Base-by-base conservation (phyloP, 1,140 invertebrate genomes). In the Drosophila saltans region DNA sequence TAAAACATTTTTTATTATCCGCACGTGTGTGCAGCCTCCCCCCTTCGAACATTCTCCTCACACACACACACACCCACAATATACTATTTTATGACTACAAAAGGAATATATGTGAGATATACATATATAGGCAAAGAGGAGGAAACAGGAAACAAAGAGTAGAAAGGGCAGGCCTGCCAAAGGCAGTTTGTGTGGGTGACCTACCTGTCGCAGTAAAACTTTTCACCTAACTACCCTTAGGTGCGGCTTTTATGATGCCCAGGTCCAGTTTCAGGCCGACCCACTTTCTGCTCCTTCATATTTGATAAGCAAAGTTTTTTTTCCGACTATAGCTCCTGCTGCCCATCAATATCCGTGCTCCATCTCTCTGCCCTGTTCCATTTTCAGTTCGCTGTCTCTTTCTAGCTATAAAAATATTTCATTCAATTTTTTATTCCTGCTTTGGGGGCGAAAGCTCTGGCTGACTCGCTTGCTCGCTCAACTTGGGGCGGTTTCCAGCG, bases 1-100 rank as follows among this genome's bases (percentile, higher is more conserved):
- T 89, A 89, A 89, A 89, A 88, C 84, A 86, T 86, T 86, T 86
- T 86, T 86, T 86, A 86, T 86, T 88, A 86, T 86, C 83, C 76
- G 73, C 83, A 86, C 83, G 83, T 86, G 83, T 86, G 83, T 88
- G 68, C 69, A 75, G 69, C 72, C 72, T 88, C 80, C 84, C 76
- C 45, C 45, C 6, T 26, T 52, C 9, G 45, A 21, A 52, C 45
- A 52, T 24, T 72, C 58, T 52, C 21, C n/a, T 10, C 21, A 24
- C 16, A 48, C 21, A 48, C 21, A 11, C 3, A 40, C 39, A 11
- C n/a, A 26, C 45, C 56, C 61, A 80, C 77, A 79, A 75, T 75
- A 68, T 72, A 64, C 76, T 63, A 43, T 86, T 86, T 80, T 89
- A 88, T 86, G 83, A 80, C 83, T 74, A 74, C 69, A 71, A 77